Conservation (phyloP, 1,140 invertebrate species). For the Temnothorax nylanderi region DNA sequence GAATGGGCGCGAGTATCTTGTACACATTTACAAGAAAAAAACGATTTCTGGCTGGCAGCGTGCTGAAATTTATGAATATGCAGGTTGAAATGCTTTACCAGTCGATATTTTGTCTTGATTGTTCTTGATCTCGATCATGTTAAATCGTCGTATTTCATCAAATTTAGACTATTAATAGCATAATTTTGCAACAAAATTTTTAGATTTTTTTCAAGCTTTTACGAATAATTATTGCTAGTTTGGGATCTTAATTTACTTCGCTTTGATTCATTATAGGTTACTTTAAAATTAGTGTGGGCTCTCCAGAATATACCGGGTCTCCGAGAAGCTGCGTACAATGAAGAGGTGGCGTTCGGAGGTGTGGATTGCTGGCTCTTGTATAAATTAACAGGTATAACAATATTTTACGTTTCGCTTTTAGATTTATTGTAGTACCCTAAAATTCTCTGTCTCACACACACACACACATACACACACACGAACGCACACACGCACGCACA, state of each 20-base stretch:
- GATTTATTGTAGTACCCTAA: neutral
- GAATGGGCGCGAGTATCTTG: slow-evolving; percentile 88
- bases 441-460: neutral
- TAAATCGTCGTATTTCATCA: neutral
- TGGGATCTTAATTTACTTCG: neutral
- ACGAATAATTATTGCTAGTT: neutral
- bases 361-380: slow-evolving; percentile 97
- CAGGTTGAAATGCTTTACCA: slow-evolving; percentile 86
- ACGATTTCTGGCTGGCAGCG: slow-evolving; percentile 93
- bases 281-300: slow-evolving; percentile 92
- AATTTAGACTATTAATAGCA: neutral
- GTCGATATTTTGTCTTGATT: neutral
- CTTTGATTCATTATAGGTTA: slow-evolving; percentile 87
- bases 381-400: slow-evolving; percentile 88
- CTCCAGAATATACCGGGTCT: slow-evolving; percentile 90
- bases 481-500: too few relatives aligned
- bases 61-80: slow-evolving; percentile 92
- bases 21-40: slow-evolving; percentile 92
- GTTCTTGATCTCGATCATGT: neutral
- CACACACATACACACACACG: too few relatives aligned
- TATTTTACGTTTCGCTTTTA: neutral
- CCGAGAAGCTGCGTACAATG: slow-evolving; percentile 86
- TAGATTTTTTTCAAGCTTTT: neutral
- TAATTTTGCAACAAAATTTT: neutral
- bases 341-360: slow-evolving; percentile 94